Evolutionary conservation across 2,888 invertebrate species (phyloP), one percentile per base, ranked within the genome.

Genomic region (Aspidiotus rigidus): DNA sequence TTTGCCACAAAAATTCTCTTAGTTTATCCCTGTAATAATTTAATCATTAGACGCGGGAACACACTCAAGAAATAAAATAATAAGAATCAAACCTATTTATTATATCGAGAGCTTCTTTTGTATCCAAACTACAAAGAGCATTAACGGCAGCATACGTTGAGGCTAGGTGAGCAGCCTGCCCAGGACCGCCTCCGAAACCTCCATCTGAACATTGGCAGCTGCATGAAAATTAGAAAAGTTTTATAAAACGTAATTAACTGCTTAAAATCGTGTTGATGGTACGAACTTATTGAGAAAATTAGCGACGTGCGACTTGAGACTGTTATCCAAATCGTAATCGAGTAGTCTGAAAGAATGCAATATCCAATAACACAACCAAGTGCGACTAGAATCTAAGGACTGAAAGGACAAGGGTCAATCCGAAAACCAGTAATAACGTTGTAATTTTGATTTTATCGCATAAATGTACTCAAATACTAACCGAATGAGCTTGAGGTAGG

Each of bases 361-460:
- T 72, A 92, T 93, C 99, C 99, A 99, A 77, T 96, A 99, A 75
- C 93, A 87, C 72, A 98, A 81, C 99, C 99, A 99, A 8, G 98
- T 88, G 75, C 96, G 85, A 78, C 96, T 97, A 10, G 93, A 90
- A 83, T 99, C 98, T 73, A 99, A 81, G 76, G 86, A 86, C 85
- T 86, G 73, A 56, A 76, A 76, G 41, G 7, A 41, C 15, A 7
- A 13, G 15, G 40, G 40, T 13, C 7, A 70, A 41, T 39, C 16
- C 61, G 56, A 70, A 53, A 59, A 41, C 40, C 15, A 62, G 42
- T 17, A 39, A 28, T 5, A 63, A 40, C 11, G 1, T n/a, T n/a
- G 42, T n/a, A n/a, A 10, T 44, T 16, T 15, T 11, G 44, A 64
- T 41, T 55, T 56, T 28, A 41, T 41, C 15, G 5, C 41, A 39